These are phyloP conservation scores for Tribolium madens DNA, from an alignment of 1,140 invertebrate genomes.

Conservation along the genomic window DNA sequence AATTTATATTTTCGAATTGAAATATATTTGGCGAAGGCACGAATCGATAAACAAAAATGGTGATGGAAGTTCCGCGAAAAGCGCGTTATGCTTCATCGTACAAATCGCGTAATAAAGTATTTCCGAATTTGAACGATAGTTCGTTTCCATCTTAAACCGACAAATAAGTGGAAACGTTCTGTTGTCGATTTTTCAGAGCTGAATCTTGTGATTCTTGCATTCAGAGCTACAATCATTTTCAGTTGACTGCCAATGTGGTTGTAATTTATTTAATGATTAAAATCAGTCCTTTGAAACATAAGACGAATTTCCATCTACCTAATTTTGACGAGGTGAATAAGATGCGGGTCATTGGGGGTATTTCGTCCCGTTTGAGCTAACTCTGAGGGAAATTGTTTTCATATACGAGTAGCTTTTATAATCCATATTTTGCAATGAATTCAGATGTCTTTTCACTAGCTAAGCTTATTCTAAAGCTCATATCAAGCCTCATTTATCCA, in stretches of 20 bases:
- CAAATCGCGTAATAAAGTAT: conserved; percentile 9
- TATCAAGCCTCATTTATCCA: no score
- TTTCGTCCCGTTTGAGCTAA: background rate
- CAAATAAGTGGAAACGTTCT: no score
- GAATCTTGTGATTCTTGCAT: no score
- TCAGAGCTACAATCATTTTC: no score
- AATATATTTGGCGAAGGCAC: conserved; percentile 7
- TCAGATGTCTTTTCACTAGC: no score
- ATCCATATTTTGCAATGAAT: background rate
- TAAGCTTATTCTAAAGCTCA: no score
- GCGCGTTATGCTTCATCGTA: background rate
- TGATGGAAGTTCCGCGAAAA: background rate
- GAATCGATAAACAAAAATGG: conserved; percentile 3
- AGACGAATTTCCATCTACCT: background rate
- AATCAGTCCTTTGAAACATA: conserved; percentile 1
- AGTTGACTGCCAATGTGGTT: background rate
- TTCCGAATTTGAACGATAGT: background rate
- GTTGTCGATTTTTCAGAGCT: no score
- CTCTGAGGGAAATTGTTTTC: background rate
- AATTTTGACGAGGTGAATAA: background rate
- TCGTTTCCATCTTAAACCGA: no score
- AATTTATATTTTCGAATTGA: conserved; percentile 3
- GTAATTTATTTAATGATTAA: background rate
- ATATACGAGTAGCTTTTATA: no score
- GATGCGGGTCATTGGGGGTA: background rate